Evolutionary conservation across 2,113 vertebrate species (phyloP).

Genomic region (Herpetotheres cachinnans): DNA sequence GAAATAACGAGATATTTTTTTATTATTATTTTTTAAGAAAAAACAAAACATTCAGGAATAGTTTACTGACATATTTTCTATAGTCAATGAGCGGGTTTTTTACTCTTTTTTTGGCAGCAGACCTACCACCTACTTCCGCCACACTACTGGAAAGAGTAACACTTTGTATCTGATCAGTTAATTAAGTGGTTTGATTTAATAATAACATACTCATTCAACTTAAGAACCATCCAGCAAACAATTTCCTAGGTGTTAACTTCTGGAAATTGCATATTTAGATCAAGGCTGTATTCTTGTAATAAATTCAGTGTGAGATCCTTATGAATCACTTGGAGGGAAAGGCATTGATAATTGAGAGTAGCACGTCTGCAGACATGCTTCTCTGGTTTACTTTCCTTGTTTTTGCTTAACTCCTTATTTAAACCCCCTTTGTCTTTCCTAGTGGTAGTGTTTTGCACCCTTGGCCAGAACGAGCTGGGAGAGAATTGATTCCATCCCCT

Average conservation of each 20-base stretch:
- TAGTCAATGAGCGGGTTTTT: accelerated
- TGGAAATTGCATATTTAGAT: neutral
- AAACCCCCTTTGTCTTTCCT: neutral
- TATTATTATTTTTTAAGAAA: neutral
- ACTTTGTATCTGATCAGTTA: neutral
- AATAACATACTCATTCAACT: neutral
- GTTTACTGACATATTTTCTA: neutral
- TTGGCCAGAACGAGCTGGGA: neutral
- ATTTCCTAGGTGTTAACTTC: neutral
- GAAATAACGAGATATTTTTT: neutral
- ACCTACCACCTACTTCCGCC: neutral
- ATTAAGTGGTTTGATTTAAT: neutral
- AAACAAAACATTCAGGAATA: neutral
- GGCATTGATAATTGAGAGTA: neutral
- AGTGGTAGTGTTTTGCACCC: neutral
- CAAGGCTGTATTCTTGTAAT: neutral
- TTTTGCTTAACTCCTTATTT: neutral
- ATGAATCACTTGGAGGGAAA: neutral
- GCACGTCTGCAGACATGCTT: accelerated
- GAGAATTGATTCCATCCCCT: accelerated
- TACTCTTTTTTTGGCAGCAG: neutral
- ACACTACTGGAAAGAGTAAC: neutral
- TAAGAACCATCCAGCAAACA: neutral
- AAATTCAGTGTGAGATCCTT: neutral
- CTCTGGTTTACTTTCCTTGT: neutral